These are phyloP conservation scores for Coptodon bakossiorum DNA, from an alignment of 2,113 vertebrate genomes.

Conservation along the genomic window DNA sequence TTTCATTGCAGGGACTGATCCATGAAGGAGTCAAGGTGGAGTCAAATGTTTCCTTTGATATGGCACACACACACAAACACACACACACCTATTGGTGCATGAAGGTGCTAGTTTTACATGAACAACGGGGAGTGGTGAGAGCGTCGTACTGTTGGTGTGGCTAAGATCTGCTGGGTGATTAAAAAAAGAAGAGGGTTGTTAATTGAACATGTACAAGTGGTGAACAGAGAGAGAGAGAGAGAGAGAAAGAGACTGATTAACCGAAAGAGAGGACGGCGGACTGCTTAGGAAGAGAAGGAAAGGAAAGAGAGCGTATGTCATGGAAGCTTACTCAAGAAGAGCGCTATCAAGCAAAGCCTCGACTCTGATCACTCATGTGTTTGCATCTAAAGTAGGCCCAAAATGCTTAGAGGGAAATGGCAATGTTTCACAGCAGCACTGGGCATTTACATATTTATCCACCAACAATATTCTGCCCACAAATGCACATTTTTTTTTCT, in stretches of 20 bases:
- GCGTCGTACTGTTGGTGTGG: neutral
- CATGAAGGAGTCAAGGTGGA: conserved; percentile 30
- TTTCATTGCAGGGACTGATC: conserved; percentile 22
- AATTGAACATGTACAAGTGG: conserved; percentile 17
- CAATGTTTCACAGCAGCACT: conserved; percentile 28
- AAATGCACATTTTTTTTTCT: neutral
- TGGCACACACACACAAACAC: neutral
- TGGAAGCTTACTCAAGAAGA: conserved; percentile 31
- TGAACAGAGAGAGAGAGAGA: neutral
- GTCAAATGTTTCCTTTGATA: conserved; percentile 31
- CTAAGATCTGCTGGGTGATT: neutral
- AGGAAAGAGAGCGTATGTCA: neutral
- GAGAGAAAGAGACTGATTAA: neutral
- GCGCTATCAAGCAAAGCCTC: conserved; percentile 22
- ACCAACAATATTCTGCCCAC: conserved; percentile 38
- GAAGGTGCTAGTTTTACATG: neutral
- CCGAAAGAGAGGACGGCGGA: neutral
- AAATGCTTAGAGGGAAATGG: conserved; percentile 40
- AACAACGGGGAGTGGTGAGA: neutral
- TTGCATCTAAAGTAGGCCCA: conserved; percentile 54
- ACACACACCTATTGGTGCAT: neutral
- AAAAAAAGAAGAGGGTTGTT: neutral
- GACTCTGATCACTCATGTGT: conserved; percentile 55
- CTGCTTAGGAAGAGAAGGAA: conserved; percentile 5
- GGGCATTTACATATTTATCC: conserved; percentile 61